A percentile compares a stretch with the other conserved stretches of the same genome.
Evolutionary conservation across 1,140 invertebrate genomes (phyloP).

Genomic region (Rhagoletis zephyria): DNA sequence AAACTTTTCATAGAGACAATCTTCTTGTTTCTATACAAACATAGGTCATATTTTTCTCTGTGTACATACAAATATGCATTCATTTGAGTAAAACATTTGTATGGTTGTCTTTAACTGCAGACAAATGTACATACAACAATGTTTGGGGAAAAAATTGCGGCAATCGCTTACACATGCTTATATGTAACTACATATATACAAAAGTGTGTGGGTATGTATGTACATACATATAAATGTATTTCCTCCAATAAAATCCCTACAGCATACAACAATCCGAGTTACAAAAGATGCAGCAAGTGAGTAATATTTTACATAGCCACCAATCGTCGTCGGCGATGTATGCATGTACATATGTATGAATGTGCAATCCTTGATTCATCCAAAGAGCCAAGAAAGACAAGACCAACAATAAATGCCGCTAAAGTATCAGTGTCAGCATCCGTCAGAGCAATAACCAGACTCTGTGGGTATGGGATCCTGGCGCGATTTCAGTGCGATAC

Average conservation of each 20-base stretch:
- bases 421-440: slow-evolving; percentile 11
- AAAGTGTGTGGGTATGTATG: no score
- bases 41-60: no score
- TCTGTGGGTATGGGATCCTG: slow-evolving; percentile 11
- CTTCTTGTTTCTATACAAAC: no score
- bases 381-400: neutral
- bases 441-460: neutral
- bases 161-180: neutral
- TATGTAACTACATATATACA: neutral
- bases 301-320: neutral
- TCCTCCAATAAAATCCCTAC: neutral
- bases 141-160: no score
- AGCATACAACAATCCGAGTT: neutral
- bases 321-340: neutral
- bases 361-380: neutral
- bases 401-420: neutral
- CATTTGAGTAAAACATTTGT: no score
- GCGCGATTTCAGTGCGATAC: neutral
- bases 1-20: no score
- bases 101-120: no score
- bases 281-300: slow-evolving; percentile 25
- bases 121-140: no score
- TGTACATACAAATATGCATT: no score
- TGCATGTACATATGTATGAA: neutral
- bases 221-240: neutral